Evolutionary conservation across 1,140 invertebrate genomes (phyloP).

Genomic region (Drosophila persimilis): DNA sequence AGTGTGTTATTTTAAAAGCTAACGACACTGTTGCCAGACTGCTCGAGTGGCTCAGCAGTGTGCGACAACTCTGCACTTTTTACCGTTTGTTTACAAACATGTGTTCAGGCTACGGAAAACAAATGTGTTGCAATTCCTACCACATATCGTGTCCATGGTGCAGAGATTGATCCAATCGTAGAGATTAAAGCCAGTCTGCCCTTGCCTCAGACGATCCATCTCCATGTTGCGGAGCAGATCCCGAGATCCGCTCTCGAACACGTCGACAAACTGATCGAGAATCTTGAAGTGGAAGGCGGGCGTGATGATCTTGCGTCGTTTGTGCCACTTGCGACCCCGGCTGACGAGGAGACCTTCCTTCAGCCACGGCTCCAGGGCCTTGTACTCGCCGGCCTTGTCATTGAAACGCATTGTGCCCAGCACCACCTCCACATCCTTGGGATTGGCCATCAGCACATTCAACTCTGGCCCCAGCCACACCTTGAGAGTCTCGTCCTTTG

Average conservation of each 20-base stretch:
- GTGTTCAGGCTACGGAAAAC: too few species aligned
- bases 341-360: conserved; percentile 88
- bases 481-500: conserved; percentile 83
- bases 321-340: conserved; percentile 88
- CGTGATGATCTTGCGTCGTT: conserved; percentile 91
- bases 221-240: conserved; percentile 85
- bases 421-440: conserved; percentile 70
- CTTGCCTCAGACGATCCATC: conserved; percentile 35
- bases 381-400: conserved; percentile 84
- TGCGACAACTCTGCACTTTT: too few species aligned
- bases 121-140: conserved; percentile 76
- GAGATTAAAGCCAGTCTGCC: conserved; percentile 84
- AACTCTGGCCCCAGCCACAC: conserved; percentile 76
- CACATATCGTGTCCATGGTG: conserved; percentile 90
- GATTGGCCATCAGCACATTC: conserved; percentile 63
- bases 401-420: conserved; percentile 65
- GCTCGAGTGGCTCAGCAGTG: too few species aligned
- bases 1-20: background rate
- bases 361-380: conserved; percentile 89
- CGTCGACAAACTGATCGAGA: conserved; percentile 88
- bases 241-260: conserved; percentile 88
- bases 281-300: conserved; percentile 95
- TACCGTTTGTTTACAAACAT: background rate
- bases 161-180: conserved; percentile 87
- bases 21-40: too few species aligned